Percentiles rank a stretch among this genome's conserved stretches.
Evolutionary conservation across 1,140 invertebrate genomes (phyloP).

Genomic region (Pristionchus pacificus): DNA sequence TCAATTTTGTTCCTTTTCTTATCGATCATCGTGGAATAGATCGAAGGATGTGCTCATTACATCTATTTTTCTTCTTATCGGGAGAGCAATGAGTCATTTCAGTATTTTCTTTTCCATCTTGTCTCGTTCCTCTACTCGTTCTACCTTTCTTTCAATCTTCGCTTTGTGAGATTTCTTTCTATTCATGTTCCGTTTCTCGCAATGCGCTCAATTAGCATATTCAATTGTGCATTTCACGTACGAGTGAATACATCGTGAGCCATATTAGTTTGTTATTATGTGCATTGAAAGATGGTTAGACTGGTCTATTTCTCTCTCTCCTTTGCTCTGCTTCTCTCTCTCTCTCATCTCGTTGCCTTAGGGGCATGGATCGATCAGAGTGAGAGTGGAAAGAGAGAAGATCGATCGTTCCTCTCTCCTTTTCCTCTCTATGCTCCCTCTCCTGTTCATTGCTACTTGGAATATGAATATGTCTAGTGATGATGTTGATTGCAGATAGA

Average conservation of each 20-base stretch:
- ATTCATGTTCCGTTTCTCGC: conserved; percentile 8
- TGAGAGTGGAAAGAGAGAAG: too few relatives aligned
- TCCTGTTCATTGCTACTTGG: neutral
- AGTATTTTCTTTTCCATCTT: neutral
- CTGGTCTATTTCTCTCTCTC: too few relatives aligned
- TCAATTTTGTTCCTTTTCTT: neutral
- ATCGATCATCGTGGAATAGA: too few relatives aligned
- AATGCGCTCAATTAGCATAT: neutral
- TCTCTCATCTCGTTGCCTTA: too few relatives aligned
- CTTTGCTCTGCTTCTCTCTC: too few relatives aligned
- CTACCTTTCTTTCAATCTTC: neutral
- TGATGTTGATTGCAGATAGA: neutral
- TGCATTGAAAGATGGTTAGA: conserved; percentile 9
- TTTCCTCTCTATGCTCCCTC: neutral
- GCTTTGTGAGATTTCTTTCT: conserved; percentile 12
- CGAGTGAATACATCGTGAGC: neutral
- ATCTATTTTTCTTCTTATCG: too few relatives aligned
- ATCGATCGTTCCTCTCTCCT: too few relatives aligned
- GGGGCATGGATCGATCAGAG: too few relatives aligned
- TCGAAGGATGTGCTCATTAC: too few relatives aligned
- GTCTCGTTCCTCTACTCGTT: neutral
- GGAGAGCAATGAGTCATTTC: too few relatives aligned
- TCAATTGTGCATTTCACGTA: neutral
- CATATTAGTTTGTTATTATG: neutral
- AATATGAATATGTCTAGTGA: neutral